phyloP scores from a whole-genome alignment of 2,113 vertebrate species.

The Ameiurus melas region DNA sequence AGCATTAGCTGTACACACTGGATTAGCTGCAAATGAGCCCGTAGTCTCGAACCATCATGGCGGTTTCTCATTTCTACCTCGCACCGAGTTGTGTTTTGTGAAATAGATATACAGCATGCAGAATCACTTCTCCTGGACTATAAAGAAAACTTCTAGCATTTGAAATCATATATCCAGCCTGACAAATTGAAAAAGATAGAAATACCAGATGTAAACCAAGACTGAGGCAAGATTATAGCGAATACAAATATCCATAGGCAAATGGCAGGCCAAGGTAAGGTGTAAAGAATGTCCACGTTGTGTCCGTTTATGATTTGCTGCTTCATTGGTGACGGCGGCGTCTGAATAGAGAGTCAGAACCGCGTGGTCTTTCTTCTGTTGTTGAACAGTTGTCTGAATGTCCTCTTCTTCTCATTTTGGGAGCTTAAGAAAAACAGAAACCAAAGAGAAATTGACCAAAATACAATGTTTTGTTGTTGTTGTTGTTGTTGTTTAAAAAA shows the following conservation, averaged over 20 bases:
- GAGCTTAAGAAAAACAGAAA: slow-evolving; percentile 53
- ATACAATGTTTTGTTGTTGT: background rate
- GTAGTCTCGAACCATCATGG: background rate
- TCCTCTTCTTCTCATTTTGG: slow-evolving; percentile 56
- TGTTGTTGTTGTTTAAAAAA: background rate
- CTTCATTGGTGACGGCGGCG: no score
- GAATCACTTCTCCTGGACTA: background rate
- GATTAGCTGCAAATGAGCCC: background rate
- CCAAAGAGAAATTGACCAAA: background rate
- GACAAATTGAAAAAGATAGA: no score
- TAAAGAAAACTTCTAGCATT: background rate
- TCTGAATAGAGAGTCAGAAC: slow-evolving; percentile 10
- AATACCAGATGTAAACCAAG: no score
- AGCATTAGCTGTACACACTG: background rate
- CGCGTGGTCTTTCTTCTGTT: slow-evolving; percentile 55
- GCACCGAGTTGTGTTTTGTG: background rate
- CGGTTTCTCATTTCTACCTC: background rate
- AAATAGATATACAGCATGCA: background rate
- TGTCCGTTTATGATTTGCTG: background rate
- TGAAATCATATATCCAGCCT: background rate
- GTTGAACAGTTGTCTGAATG: slow-evolving; percentile 64
- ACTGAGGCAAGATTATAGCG: no score
- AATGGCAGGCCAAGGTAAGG: no score
- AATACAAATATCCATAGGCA: background rate
- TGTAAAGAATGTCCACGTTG: background rate